Percentiles rank a stretch among this genome's conserved stretches.
Evolutionary conservation across 2,888 invertebrate genomes (phyloP).

Genomic region (Crepidodera aurea): DNA sequence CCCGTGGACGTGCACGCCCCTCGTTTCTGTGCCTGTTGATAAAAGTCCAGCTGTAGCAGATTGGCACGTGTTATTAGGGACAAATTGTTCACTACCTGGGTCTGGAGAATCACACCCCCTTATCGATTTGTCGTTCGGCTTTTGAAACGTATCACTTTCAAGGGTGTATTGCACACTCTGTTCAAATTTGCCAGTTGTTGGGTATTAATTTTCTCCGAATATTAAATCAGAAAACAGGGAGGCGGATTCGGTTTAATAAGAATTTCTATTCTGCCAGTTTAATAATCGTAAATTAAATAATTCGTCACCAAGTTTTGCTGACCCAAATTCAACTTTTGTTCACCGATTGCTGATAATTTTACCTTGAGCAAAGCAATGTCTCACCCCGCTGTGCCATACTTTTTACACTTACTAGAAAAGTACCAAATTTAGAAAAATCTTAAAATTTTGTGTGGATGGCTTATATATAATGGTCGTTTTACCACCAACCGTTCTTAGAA

Average conservation of each 20-base stretch:
- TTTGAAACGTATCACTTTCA: conserved; percentile 40
- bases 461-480: too few relatives aligned
- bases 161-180: conserved; percentile 30
- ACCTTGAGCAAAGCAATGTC: too few relatives aligned
- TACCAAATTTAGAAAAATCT: too few relatives aligned
- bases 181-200: conserved; percentile 33
- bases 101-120: conserved; percentile 38
- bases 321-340: too few relatives aligned
- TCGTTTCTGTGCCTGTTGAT: conserved; percentile 19
- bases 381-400: too few relatives aligned
- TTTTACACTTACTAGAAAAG: too few relatives aligned
- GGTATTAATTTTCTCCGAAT: conserved; percentile 33
- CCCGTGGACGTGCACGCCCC: conserved; percentile 16
- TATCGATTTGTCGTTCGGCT: conserved; percentile 40
- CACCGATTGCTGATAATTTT: too few relatives aligned
- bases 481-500: too few relatives aligned
- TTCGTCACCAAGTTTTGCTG: too few relatives aligned
- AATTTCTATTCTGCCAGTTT: background rate
- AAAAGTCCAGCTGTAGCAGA: conserved; percentile 39
- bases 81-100: conserved; percentile 43
- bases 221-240: conserved; percentile 13
- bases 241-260: background rate
- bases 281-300: too few relatives aligned
- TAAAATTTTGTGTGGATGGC: too few relatives aligned
- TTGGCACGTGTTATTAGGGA: conserved; percentile 42